Percentiles rank a stretch among this genome's conserved stretches.
These are phyloP conservation scores for Axis porcinus DNA, from an alignment of 2,113 vertebrate species.

Conservation along the genomic window DNA sequence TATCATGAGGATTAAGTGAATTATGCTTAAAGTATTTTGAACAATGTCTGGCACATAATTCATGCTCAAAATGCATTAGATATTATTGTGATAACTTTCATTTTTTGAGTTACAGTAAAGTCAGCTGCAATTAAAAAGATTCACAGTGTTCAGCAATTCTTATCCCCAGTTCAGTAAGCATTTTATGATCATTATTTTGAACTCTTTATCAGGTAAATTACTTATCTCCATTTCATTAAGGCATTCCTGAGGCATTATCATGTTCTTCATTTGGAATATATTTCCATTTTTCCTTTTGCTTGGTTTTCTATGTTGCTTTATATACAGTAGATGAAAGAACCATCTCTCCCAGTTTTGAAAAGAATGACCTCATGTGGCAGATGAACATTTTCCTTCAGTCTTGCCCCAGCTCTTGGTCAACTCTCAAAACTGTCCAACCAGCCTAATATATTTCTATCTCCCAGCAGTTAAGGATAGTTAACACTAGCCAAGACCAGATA, in stretches of 20 bases:
- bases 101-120: not conserved
- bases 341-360: not conserved
- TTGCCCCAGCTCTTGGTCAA: not conserved
- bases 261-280: not conserved
- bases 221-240: not conserved
- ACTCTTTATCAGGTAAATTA: not conserved
- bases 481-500: not conserved
- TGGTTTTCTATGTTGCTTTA: not conserved
- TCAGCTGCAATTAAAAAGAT: not conserved
- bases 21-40: not conserved
- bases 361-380: not conserved
- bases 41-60: not conserved
- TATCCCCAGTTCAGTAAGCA: not conserved
- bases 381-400: not conserved
- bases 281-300: not conserved
- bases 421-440: not conserved
- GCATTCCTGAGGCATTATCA: not conserved
- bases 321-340: not conserved
- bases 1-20: not conserved
- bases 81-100: not conserved
- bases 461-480: not conserved
- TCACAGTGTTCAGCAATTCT: not conserved
- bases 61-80: not conserved
- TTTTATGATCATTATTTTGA: not conserved
- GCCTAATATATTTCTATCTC: not conserved